These are phyloP conservation scores for Sphyrna mokarran DNA, from an alignment of 2,113 vertebrate species.

Conservation along the genomic window DNA sequence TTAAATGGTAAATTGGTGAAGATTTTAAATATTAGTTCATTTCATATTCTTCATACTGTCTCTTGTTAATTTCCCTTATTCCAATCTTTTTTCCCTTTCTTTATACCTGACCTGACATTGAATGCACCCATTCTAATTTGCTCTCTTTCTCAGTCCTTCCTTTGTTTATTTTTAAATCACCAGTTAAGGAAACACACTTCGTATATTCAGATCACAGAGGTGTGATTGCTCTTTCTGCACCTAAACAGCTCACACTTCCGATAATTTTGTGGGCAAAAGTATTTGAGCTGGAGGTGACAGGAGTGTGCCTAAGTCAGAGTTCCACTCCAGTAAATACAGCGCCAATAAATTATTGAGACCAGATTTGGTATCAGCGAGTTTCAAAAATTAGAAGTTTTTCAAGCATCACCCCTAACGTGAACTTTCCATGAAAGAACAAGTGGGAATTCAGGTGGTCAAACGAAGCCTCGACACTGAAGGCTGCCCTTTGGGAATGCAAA, in stretches of 20 bases:
- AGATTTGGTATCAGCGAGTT: not conserved
- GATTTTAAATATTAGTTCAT: not conserved
- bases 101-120: too few species aligned
- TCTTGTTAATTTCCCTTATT: too few species aligned
- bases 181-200: too few species aligned
- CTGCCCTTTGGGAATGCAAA: not conserved
- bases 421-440: too few species aligned
- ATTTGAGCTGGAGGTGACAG: not conserved
- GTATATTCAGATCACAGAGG: too few species aligned
- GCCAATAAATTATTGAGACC: not conserved
- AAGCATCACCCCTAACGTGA: not conserved
- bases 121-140: too few species aligned
- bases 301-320: not conserved
- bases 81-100: too few species aligned
- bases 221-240: not conserved
- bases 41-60: not conserved
- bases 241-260: not conserved
- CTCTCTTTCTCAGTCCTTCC: too few species aligned
- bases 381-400: not conserved
- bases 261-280: not conserved
- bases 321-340: not conserved
- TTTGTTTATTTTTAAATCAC: too few species aligned
- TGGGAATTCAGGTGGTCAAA: not conserved
- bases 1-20: not conserved
- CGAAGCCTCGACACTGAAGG: not conserved